These are phyloP conservation scores for Pocillopora meandrina DNA, from an alignment of 92 coral and sea anemone genomes.

Conservation along the genomic window DNA sequence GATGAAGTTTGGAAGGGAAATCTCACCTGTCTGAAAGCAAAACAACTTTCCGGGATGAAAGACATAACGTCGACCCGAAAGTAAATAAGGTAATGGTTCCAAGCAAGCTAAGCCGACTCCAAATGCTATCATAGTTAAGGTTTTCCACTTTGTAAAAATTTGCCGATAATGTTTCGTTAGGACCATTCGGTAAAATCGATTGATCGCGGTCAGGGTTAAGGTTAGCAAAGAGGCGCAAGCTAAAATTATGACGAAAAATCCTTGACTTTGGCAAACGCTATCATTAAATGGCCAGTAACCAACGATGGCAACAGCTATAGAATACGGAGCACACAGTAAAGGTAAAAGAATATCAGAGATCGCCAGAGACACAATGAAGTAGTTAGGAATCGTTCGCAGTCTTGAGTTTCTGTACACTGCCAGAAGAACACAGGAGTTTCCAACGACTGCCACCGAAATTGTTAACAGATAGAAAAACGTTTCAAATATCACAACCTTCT, in stretches of 20 bases:
- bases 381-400: conserved; percentile 60
- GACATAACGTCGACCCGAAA: conserved; percentile 58
- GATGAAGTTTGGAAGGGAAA: conserved; percentile 41
- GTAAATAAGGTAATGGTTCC: conserved; percentile 70
- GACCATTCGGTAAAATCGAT: conserved; percentile 73
- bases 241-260: conserved; percentile 59
- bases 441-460: conserved; percentile 39
- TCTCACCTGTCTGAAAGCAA: conserved; percentile 63
- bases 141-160: conserved; percentile 49
- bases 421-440: conserved; percentile 66
- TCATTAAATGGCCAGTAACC: conserved; percentile 66
- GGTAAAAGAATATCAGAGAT: conserved; percentile 66
- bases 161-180: conserved; percentile 46
- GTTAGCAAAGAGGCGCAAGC: conserved; percentile 65
- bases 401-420: conserved; percentile 60
- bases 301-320: conserved; percentile 44
- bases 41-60: conserved; percentile 75
- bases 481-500: conserved; percentile 19
- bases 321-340: conserved; percentile 49
- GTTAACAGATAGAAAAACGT: conserved; percentile 38
- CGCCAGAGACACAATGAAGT: conserved; percentile 66
- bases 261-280: conserved; percentile 69
- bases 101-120: conserved; percentile 55
- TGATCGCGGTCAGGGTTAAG: conserved; percentile 69
- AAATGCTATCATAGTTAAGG: conserved; percentile 45